Evolutionary conservation across 2,797 vertebrate species (phyloP).

Genomic region (Serranus cabrilla): DNA sequence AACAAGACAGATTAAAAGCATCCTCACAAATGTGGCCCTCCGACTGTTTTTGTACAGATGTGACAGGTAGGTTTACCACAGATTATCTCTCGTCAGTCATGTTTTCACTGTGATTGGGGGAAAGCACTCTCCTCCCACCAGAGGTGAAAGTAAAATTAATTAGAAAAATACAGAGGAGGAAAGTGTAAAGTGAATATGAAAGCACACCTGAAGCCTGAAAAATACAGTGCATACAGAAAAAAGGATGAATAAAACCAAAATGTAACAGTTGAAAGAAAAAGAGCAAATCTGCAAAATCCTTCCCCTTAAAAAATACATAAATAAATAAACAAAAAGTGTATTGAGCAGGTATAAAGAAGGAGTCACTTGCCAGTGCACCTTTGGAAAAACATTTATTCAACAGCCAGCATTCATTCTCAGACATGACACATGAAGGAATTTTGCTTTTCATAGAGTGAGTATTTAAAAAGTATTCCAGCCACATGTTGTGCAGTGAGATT

Average conservation of each 20-base stretch:
- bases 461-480: conserved; percentile 9
- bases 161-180: not conserved
- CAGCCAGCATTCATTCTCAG: conserved; percentile 1
- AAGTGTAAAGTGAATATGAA: conserved; percentile 6
- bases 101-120: conserved; percentile 21
- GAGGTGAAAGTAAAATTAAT: not conserved
- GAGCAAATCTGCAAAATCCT: not conserved
- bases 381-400: conserved; percentile 19
- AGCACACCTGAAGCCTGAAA: conserved; percentile 34
- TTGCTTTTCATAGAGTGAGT: conserved; percentile 22
- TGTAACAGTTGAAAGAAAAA: not conserved
- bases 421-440: conserved; percentile 10
- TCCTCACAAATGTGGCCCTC: not conserved
- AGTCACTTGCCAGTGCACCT: not conserved
- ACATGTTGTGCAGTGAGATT: conserved; percentile 2
- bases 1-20: not conserved
- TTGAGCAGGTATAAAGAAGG: conserved; percentile 6
- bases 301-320: conserved; percentile 4
- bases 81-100: conserved; percentile 16
- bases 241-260: conserved; percentile 13
- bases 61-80: not conserved
- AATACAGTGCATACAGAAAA: not conserved
- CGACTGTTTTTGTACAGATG: not conserved
- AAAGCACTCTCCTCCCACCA: conserved; percentile 1
- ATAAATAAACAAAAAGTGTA: conserved; percentile 17